phyloP scores from a whole-genome alignment of 2,888 invertebrate species.

The Epirrhoe alternata region DNA sequence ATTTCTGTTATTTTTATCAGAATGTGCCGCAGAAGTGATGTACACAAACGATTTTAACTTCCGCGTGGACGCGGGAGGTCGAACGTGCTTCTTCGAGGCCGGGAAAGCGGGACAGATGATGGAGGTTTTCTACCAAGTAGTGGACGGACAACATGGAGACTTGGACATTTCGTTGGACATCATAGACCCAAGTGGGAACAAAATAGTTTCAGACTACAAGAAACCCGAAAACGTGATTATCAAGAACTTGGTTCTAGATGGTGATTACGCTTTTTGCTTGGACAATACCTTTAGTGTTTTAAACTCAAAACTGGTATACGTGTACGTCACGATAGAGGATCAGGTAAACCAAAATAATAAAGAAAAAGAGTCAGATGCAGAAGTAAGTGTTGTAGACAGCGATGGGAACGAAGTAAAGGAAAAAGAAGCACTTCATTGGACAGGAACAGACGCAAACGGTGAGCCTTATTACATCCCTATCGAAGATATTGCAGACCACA shows the following conservation, averaged over 20 bases:
- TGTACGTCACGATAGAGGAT: conserved; percentile 89
- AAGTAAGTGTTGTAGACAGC: conserved; percentile 46
- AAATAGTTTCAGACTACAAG: conserved; percentile 87
- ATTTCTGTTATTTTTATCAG: conserved; percentile 38
- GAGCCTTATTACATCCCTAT: conserved; percentile 71
- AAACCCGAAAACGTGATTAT: conserved; percentile 89
- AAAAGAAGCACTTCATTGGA: conserved; percentile 70
- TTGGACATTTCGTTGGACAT: conserved; percentile 92
- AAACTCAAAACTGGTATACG: conserved; percentile 92
- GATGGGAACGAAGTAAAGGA: conserved; percentile 60
- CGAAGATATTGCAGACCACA: conserved; percentile 85
- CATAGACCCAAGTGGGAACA: conserved; percentile 86
- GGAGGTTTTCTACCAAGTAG: conserved; percentile 81
- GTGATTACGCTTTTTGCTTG: conserved; percentile 93
- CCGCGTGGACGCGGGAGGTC: conserved; percentile 68
- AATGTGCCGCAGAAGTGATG: conserved; percentile 52
- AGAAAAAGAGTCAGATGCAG: conserved; percentile 42
- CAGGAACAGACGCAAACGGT: conserved; percentile 59
- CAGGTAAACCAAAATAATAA: conserved; percentile 72
- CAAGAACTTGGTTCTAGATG: conserved; percentile 84
- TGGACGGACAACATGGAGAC: conserved; percentile 94
- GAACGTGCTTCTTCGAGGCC: conserved; percentile 70
- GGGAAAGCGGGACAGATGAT: conserved; percentile 68
- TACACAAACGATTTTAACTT: conserved; percentile 70
- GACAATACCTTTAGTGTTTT: conserved; percentile 94